Base-by-base conservation (phyloP, 2,113 vertebrate species). In the Aepyceros melampus region DNA sequence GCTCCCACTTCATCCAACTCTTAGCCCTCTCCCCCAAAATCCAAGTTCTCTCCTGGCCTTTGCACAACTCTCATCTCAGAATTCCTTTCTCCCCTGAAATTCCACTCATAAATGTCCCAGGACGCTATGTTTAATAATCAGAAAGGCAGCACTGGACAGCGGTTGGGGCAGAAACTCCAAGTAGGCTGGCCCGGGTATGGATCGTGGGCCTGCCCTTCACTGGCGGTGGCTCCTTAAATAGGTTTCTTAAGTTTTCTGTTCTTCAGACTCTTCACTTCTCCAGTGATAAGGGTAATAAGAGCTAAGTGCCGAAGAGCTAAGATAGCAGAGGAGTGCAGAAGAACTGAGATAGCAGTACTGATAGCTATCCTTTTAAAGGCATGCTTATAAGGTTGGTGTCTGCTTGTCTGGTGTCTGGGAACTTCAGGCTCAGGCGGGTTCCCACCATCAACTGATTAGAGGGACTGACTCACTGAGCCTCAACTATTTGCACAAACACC, bases 121-220 rank as follows among this genome's bases (percentile, higher is more conserved):
- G 19, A 92, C 45, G 12, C 15, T 45, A 1, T 2, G 31, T 56
- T 7, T 21, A 19, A 27, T n/a, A 1, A 40, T 27, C 43, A 89
- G 81, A 51, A 82, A 21, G 89, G 36, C 2, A 7, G 67, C 25
- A 4, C 7, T 19, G 33, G 64, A n/a, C 16, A 53, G 19, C 4
- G 10, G 7, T 64, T n/a, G 21, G 27, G 4, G 5, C 6, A 5
- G 15, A 4, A n/a, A 25, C 21, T 49, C 67, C 25, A 21, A 40
- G 55, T 15, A 15, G 55, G 29, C 33, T 1, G 2, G n/a, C 31
- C 23, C 15, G 3, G 27, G 21, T 5, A 23, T 1, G n/a, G 33
- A 15, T 53, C 25, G 2, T 21, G 33, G 90, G 2, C 53, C 53
- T 91, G 53, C 21, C 74, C 27, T 31, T 7, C 40, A 31, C 21